These are phyloP conservation scores for Sinelater perroti DNA, from an alignment of 2,888 invertebrate species.

Conservation along the genomic window DNA sequence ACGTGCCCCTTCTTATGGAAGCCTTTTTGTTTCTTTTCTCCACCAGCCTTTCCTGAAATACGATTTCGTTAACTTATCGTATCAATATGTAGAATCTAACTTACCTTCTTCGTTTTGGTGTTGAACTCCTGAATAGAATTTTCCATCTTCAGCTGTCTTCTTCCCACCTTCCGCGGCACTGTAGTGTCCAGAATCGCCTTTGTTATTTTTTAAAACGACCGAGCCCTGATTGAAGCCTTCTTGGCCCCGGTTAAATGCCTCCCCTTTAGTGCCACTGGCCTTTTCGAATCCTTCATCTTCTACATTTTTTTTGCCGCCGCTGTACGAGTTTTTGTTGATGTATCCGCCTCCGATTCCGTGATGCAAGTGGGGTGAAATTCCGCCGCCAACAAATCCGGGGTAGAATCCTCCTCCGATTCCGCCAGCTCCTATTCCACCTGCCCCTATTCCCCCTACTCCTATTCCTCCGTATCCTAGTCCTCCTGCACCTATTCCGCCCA, in stretches of 20 bases:
- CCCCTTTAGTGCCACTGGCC: constrained; percentile 65
- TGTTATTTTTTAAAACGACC: constrained; percentile 58
- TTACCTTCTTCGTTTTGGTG: constrained; percentile 68
- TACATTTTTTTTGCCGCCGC: constrained; percentile 66
- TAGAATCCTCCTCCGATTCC: constrained; percentile 55
- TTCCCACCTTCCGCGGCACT: constrained; percentile 68
- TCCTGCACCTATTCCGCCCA: neutral
- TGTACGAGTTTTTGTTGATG: constrained; percentile 67
- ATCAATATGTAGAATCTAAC: neutral
- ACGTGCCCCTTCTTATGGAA: constrained; percentile 72
- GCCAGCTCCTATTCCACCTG: constrained; percentile 56
- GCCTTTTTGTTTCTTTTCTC: constrained; percentile 65
- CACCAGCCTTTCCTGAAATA: constrained; percentile 63
- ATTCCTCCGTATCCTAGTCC: constrained; percentile 51
- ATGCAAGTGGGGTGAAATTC: constrained; percentile 42
- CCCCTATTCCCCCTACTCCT: constrained; percentile 58
- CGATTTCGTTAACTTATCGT: constrained; percentile 6
- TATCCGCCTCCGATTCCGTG: constrained; percentile 54
- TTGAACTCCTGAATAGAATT: constrained; percentile 67
- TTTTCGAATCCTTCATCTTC: constrained; percentile 67
- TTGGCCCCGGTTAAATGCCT: constrained; percentile 65
- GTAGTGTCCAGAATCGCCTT: constrained; percentile 64
- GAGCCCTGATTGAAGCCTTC: constrained; percentile 67
- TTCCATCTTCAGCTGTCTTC: constrained; percentile 68
- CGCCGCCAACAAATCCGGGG: constrained; percentile 39